These are phyloP conservation scores for Thripadectes ignobilis DNA, from an alignment of 2,797 vertebrate species.

Conservation along the genomic window DNA sequence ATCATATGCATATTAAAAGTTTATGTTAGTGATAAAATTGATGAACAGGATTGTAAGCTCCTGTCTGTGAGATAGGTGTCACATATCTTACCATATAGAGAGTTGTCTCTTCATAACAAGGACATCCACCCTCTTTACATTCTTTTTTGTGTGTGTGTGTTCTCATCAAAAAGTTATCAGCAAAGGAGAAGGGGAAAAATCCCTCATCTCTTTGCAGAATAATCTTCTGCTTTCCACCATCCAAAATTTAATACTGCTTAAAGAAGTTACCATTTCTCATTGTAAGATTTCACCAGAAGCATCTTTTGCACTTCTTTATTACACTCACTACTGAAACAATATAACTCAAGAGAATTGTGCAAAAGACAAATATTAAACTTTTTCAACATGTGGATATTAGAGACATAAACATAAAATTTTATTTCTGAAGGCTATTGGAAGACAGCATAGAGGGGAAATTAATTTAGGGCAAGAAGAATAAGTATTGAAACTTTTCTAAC, in stretches of 20 bases:
- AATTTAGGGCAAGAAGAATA: not conserved
- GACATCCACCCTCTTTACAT: conserved; percentile 45
- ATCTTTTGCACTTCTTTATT: not conserved
- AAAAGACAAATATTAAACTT: not conserved
- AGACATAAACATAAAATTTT: not conserved
- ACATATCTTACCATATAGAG: conserved; percentile 58
- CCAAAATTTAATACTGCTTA: not conserved
- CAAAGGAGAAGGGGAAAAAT: not conserved
- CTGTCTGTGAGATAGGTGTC: conserved; percentile 82
- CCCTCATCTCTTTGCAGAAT: not conserved
- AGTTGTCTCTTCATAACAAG: conserved; percentile 62
- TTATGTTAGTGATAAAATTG: conserved; percentile 99
- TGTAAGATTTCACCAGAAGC: not conserved
- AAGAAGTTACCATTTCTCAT: not conserved
- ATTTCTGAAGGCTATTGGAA: not conserved
- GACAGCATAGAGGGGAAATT: not conserved
- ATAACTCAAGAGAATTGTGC: not conserved
- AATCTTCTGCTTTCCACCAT: not conserved
- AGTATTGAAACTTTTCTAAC: not conserved
- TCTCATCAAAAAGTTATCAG: conserved; percentile 19
- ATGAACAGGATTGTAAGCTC: conserved; percentile 94
- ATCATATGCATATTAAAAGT: conserved; percentile 97
- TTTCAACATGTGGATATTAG: not conserved
- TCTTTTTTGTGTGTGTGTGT: not conserved
- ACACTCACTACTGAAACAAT: not conserved